Conservation (phyloP, 1,140 invertebrate species). For the Colletes latitarsis region DNA sequence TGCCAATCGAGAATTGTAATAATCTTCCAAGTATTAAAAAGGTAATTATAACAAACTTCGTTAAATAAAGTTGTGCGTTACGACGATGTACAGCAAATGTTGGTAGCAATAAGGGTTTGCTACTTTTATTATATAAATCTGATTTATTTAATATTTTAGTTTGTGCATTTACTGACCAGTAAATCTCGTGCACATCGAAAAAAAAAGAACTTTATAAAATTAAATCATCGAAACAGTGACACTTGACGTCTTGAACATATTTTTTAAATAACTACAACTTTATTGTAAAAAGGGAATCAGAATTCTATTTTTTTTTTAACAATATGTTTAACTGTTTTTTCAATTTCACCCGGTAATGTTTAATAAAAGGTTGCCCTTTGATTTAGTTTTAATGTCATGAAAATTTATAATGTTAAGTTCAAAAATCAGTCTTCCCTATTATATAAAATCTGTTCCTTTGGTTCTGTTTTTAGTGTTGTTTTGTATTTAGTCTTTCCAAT, state of each 20-base stretch:
- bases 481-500: background rate
- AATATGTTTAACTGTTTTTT: background rate
- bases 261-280: background rate
- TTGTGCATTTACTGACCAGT: background rate
- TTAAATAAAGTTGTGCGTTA: background rate
- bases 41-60: constrained; percentile 1
- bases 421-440: background rate
- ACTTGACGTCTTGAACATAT: background rate
- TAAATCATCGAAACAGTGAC: background rate
- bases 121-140: background rate
- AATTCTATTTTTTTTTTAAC: background rate
- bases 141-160: constrained; percentile 7
- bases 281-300: background rate
- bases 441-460: background rate
- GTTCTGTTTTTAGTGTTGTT: background rate
- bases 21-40: background rate
- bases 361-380: background rate
- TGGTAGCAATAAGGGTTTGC: background rate
- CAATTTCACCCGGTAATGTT: background rate
- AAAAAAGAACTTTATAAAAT: background rate
- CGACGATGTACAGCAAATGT: constrained; percentile 5
- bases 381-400: background rate
- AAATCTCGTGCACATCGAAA: background rate
- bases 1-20: background rate
- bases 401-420: background rate